Base-by-base conservation (phyloP, 2,797 vertebrate species). In the Enteromius treurensis region DNA sequence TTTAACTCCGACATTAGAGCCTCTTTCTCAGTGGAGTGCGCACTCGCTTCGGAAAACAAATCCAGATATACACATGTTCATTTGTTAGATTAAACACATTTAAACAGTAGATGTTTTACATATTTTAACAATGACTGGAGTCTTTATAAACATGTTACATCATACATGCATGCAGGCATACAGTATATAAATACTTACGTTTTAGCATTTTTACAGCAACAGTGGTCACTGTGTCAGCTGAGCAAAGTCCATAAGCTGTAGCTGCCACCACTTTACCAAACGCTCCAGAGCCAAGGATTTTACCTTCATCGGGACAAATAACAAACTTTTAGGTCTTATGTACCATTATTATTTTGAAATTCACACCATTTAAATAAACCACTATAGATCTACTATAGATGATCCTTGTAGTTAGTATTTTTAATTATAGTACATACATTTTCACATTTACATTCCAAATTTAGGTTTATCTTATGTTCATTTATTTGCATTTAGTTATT, bases 171-270 rank as follows among this genome's bases (percentile, higher is more conserved):
- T 29, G 17, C 5, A 74, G 47, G 23, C 15, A 53, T 29, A 21
- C n/a, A n/a, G n/a, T n/a, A n/a, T 15, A 82, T 49, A 82, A 34
- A 85, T 13, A 90, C 98, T 96, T 92, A 99, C 98, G 95, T 89
- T 99, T 99, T 42, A 99, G 92, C 97, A 99, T 99, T 93, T 99
- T 99, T 32, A 99, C 97, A 4, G 97, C 98, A 0, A 99, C 97
- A 0, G 96, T 98, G 84, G 97, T 95, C 15, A 97, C 95, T 0
- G 96, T 96, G 58, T 98, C 97, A 1, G 95, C 95, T 81, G 97
- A 98, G 88, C 96, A 94, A 0, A 99, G 92, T 73, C 97, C 98
- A 0, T 99, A 98, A 0, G 97, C 97, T 9, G 96, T 97, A 62
- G 98, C 97, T 90, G 97, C 96, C 14, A 99, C 96, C 3, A 99